Base-by-base conservation (phyloP, 2,113 vertebrate species). In the Apus apus region DNA sequence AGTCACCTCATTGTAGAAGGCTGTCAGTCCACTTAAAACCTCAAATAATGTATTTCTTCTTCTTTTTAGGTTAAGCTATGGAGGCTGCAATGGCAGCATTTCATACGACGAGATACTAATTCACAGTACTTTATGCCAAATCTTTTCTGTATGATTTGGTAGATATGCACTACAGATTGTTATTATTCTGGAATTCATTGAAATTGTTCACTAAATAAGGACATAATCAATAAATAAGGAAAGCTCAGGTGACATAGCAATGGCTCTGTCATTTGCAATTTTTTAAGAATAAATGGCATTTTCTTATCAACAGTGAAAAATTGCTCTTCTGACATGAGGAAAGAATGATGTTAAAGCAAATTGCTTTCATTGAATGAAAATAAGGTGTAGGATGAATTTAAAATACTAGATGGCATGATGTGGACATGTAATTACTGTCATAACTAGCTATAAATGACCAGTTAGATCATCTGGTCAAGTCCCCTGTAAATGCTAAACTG, bases 271-370 rank as follows among this genome's bases (percentile, higher is more conserved):
- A 58, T 65, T 90, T 71, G 32, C 46, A 57, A 21, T 56, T 76
- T 93, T 80, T 83, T 62, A 58, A 66, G 30, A 68, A 65, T 92
- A 95, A 93, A 75, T 38, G 18, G 53, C 70, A 72, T 81, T 89
- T 90, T 71, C 73, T 89, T 95, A 94, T 70, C 82, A 83, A 32
- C 11, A 50, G 40, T 89, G 87, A 81, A 94, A 95, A 92, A 84
- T 25, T 60, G 30, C n/a, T 75, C 18, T 29, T 46, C 53, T 85
- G 61, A 71, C 27, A 75, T 5, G 21, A 34, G 32, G 45, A 90
- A 91, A 85, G 66, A 87, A 89, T n/a, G 45, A 89, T 60, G 32
- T 7, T 78, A 51, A 75, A 89, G 34, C 61, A 89, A 92, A 94
- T 87, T 87, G 27, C n/a, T 92, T 86, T 57, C 57, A 50, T n/a